Evolutionary conservation across 2,888 invertebrate genomes (phyloP), one percentile per base, ranked within the genome.

Genomic region (Drosophila sordidula): DNA sequence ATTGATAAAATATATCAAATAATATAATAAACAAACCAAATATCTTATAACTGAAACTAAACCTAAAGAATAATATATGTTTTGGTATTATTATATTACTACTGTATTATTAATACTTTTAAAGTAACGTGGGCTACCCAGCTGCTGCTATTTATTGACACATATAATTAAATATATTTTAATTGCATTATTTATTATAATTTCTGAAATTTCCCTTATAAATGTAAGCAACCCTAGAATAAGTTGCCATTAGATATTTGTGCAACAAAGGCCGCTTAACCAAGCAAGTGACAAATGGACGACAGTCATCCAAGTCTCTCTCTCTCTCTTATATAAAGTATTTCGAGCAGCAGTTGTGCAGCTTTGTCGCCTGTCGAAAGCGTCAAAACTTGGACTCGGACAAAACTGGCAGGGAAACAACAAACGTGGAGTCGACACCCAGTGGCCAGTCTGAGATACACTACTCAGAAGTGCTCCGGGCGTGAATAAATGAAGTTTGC

Each of bases 401-500:
- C 62, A 52, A 70, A 80, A 72, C 85, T 75, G 58, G 58, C 57
- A 52, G 69, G 52, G 69, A 87, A 81, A 80, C 87, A 83, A 74
- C 80, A 83, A 62, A 55, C 34, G 34, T 12, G 51, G 9, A 29
- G 52, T n/a, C 16, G 4, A 16, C 14, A 44, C n/a, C 56, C 52
- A 50, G 34, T 61, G 55, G 42, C 25, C 57, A 57, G 49, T 64
- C 34, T 25, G 36, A 51, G 29, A 61, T 50, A 42, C 54, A 57
- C 36, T 59, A 70, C 79, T 76, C 62, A 64, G 70, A 70, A 87
- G 80, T 80, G 89, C 87, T 84, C 61, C 72, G 75, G 84, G 84
- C 84, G 84, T 85, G 89, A 85, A 85, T 85, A 85, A 85, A 85
- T 85, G 89, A 85, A 85, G 84, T 85, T 85, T 89, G 89, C 84